These are phyloP conservation scores for Peromyscus attwateri DNA, from an alignment of 2,797 vertebrate genomes.

Conservation along the genomic window DNA sequence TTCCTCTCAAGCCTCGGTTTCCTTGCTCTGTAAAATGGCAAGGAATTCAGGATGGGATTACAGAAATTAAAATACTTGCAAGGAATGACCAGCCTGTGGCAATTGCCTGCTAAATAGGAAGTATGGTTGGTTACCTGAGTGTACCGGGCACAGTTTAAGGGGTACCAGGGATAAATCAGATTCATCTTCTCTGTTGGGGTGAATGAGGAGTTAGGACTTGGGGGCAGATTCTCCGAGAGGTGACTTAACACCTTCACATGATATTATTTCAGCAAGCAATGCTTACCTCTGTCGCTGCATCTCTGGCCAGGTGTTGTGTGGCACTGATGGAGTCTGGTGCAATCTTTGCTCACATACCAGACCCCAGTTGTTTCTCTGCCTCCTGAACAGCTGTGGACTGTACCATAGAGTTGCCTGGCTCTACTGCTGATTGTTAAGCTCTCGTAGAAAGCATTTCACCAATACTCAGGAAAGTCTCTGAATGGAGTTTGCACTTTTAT, in stretches of 20 bases:
- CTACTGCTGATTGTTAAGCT: not conserved
- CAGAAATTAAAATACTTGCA: not conserved
- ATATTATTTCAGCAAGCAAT: not conserved
- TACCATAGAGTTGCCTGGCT: not conserved
- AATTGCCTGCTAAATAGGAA: not conserved
- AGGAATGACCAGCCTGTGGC: not conserved
- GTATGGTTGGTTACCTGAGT: no score
- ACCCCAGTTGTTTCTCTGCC: not conserved
- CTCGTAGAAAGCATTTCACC: not conserved
- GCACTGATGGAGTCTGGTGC: not conserved
- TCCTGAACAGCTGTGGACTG: not conserved
- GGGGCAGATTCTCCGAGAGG: not conserved
- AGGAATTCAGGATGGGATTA: not conserved
- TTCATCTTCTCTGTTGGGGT: not conserved
- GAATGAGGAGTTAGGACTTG: not conserved
- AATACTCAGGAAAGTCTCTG: not conserved
- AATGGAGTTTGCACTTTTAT: not conserved
- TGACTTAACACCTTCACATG: not conserved
- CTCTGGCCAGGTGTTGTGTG: not conserved
- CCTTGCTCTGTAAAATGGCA: not conserved
- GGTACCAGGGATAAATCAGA: not conserved
- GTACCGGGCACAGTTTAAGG: not conserved
- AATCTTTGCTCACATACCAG: not conserved
- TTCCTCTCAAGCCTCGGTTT: not conserved
- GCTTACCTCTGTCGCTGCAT: not conserved